Conservation (phyloP, 2,888 invertebrate genomes). For the Aromia moschata region DNA sequence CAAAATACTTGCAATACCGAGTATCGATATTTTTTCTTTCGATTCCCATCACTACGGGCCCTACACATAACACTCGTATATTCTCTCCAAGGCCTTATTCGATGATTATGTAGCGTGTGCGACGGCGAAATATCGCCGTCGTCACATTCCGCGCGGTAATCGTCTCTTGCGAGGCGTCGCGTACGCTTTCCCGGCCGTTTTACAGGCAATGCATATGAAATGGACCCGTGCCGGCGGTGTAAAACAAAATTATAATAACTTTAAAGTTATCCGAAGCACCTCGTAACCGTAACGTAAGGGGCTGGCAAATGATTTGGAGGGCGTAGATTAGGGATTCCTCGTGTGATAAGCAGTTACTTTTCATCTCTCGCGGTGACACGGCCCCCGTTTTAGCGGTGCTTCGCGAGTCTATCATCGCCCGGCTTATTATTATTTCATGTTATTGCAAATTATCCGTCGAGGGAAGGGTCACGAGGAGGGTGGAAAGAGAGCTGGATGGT, state of each 20-base stretch:
- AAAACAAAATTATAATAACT: constrained; percentile 52
- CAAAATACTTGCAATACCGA: too few relatives aligned
- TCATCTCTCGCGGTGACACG: constrained; percentile 46
- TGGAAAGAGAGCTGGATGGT: neutral
- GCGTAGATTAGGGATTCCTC: constrained; percentile 42
- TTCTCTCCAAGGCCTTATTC: too few relatives aligned
- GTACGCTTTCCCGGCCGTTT: constrained; percentile 28
- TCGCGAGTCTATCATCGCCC: constrained; percentile 46
- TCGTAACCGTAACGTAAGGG: constrained; percentile 45
- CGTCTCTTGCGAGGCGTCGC: constrained; percentile 12
- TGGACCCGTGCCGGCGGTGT: constrained; percentile 41
- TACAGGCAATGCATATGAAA: constrained; percentile 45
- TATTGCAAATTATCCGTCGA: constrained; percentile 59
- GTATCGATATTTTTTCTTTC: too few relatives aligned
- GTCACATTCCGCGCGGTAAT: constrained; percentile 21
- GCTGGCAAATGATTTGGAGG: constrained; percentile 44
- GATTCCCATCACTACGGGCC: too few relatives aligned
- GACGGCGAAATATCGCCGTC: constrained; percentile 7
- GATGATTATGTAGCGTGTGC: neutral
- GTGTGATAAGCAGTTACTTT: constrained; percentile 51
- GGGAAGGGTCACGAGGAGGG: constrained; percentile 36
- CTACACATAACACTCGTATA: too few relatives aligned
- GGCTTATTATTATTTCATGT: constrained; percentile 59
- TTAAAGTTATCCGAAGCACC: constrained; percentile 46
- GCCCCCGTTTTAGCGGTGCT: constrained; percentile 43